A percentile compares a stretch with the other conserved stretches of the same genome.
Evolutionary conservation across 2,113 vertebrate genomes (phyloP).

Genomic region (Oreotrochilus melanogaster): DNA sequence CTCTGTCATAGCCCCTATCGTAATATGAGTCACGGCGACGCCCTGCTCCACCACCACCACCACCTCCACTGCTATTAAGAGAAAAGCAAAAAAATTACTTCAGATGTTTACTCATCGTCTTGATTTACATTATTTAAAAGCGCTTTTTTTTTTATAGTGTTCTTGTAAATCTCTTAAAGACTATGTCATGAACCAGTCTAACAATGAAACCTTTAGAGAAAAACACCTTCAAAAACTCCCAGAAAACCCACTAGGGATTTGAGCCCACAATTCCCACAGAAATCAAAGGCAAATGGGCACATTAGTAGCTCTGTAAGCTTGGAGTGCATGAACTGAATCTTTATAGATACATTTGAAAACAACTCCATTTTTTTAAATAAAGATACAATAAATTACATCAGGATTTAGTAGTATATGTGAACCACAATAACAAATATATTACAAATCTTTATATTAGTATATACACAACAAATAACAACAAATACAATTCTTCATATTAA

Average conservation of each 20-base stretch:
- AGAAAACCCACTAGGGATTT: not conserved
- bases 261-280: not conserved
- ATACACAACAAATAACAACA: no score
- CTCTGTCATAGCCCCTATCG: constrained; percentile 87
- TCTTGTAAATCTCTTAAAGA: not conserved
- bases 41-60: constrained; percentile 81
- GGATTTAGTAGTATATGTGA: not conserved
- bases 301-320: not conserved
- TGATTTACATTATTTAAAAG: not conserved
- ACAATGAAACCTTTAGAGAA: not conserved
- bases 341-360: not conserved
- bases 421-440: accelerated
- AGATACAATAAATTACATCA: not conserved
- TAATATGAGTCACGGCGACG: constrained; percentile 87
- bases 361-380: not conserved
- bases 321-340: not conserved
- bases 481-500: not conserved
- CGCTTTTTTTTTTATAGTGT: not conserved
- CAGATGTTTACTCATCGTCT: not conserved
- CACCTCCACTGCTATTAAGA: constrained; percentile 76
- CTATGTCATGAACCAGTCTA: not conserved
- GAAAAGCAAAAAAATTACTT: not conserved
- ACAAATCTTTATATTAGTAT: not conserved
- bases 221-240: not conserved
- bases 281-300: not conserved